Evolutionary conservation across 2,113 vertebrate genomes (phyloP), one percentile per base, ranked within the genome.

Genomic region (Serinus canaria): DNA sequence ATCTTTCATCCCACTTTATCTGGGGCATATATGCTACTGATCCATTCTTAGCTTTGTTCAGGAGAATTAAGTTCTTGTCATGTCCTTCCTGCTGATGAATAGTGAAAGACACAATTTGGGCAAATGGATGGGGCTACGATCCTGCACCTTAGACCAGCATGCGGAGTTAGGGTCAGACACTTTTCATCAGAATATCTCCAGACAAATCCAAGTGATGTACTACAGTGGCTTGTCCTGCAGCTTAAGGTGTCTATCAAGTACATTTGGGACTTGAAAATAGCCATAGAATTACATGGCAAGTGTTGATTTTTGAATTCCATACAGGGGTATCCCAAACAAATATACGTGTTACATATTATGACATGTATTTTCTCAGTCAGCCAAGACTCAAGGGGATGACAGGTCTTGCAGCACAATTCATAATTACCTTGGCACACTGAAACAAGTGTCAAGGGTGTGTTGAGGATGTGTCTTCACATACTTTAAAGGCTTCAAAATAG

Each of bases 361-460:
- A 33, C 1, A 1, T 7, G 1, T 18, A 41, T 64, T 62, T 70
- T 56, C 35, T 47, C 30, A n/a, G 21, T 35, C 49, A 72, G 41
- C 20, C 58, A 31, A 8, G 31, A 43, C 25, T 31, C 21, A 27
- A 18, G 9, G 11, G 9, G 9, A 30, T 47, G 8, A 18, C 50
- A 50, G 14, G 43, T 56, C 14, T 35, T 0, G 0, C 24, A 73
- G 35, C 20, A 50, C 43, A 31, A 23, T 15, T 64, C 10, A 41
- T 49, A 9, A 43, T 73, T 43, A 56, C 31, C 27, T 66, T 73
- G 58, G 58, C 25, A 44, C 7, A 28, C 18, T 27, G 50, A 23
- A 80, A 41, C 21, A 64, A 27, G 8, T 22, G 31, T 31, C 7
- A 64, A 35, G 5, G 6, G 1, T 35, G 49, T 63, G 20, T 41